Conservation (phyloP, 2,888 invertebrate species). For the Stramonita haemastoma region DNA sequence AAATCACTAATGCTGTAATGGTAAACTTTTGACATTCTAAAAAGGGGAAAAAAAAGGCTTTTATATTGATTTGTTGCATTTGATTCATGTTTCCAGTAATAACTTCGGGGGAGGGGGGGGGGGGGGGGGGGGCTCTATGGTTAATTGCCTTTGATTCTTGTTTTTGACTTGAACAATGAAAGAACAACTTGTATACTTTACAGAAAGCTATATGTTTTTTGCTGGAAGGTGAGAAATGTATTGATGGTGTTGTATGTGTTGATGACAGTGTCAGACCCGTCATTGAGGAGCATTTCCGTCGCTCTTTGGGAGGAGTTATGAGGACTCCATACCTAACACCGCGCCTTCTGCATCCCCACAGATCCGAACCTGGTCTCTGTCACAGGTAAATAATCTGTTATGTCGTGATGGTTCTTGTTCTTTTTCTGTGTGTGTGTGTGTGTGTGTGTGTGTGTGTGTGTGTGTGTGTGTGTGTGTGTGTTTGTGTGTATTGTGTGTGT, state of each 20-base stretch:
- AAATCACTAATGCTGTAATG: too few relatives aligned
- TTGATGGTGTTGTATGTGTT: background rate
- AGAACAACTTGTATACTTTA: background rate
- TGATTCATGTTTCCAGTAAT: too few relatives aligned
- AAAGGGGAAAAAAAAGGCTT: too few relatives aligned
- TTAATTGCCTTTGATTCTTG: background rate
- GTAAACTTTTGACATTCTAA: too few relatives aligned
- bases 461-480: too few relatives aligned
- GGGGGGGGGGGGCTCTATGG: too few relatives aligned
- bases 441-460: too few relatives aligned
- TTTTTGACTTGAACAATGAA: background rate
- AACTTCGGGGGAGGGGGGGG: too few relatives aligned
- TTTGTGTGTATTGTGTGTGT: too few relatives aligned
- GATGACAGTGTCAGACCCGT: conserved; percentile 87
- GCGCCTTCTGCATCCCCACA: conserved; percentile 47
- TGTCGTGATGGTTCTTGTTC: too few relatives aligned
- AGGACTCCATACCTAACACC: conserved; percentile 56
- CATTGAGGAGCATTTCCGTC: conserved; percentile 96
- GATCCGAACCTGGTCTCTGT: conserved; percentile 58
- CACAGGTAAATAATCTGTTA: conserved; percentile 54
- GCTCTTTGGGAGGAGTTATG: conserved; percentile 86
- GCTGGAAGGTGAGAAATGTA: background rate
- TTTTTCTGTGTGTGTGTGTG: too few relatives aligned
- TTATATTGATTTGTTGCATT: too few relatives aligned
- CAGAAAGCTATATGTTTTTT: background rate